Conservation (phyloP, 2,888 invertebrate genomes). For the Oscheius myriophilus region DNA sequence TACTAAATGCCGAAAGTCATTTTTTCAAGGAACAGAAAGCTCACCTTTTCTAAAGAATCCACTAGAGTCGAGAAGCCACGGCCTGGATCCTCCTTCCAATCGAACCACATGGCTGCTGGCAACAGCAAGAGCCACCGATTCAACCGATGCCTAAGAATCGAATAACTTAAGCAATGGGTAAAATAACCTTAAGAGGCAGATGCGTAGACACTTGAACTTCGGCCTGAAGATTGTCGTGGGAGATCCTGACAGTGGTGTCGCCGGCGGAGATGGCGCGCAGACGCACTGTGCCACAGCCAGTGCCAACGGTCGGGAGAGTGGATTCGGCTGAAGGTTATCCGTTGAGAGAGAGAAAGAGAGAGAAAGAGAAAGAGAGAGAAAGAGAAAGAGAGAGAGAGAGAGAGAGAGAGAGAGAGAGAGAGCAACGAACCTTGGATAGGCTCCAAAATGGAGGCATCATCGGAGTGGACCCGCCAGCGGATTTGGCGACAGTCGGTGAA, state of each 20-base stretch:
- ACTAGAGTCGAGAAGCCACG: constrained; percentile 58
- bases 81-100: constrained; percentile 59
- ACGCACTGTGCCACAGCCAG: constrained; percentile 59
- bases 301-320: constrained; percentile 43
- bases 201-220: constrained; percentile 55
- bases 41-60: constrained; percentile 41
- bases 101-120: constrained; percentile 37
- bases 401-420: too few relatives aligned
- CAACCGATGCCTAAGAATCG: constrained; percentile 4
- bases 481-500: constrained; percentile 57
- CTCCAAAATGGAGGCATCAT: constrained; percentile 41
- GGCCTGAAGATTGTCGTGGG: constrained; percentile 36
- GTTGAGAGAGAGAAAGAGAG: too few relatives aligned
- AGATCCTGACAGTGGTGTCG: constrained; percentile 45
- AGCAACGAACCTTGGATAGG: constrained; percentile 34
- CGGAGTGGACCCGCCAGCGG: constrained; percentile 37
- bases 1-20: not conserved
- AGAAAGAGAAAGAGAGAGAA: too few relatives aligned
- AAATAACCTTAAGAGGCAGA: constrained; percentile 37
- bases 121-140: constrained; percentile 48
- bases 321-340: constrained; percentile 23
- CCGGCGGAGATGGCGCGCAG: constrained; percentile 47
- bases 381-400: too few relatives aligned
- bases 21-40: too few relatives aligned
- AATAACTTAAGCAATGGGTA: not conserved